phyloP scores from a whole-genome alignment of 2,113 vertebrate species.

The Paraplagusia blochii region DNA sequence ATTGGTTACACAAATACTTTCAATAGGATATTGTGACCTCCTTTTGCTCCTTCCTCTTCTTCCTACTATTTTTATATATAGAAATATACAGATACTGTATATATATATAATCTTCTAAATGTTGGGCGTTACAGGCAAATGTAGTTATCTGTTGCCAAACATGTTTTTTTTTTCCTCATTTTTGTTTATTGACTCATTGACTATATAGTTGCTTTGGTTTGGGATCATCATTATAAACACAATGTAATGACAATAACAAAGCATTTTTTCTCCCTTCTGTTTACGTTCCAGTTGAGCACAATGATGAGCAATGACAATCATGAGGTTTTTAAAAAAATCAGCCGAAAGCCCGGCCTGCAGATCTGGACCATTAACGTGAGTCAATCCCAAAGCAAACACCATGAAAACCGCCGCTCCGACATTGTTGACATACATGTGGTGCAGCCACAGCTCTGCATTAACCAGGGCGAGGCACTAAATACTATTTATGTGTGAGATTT shows the following conservation, averaged over 20 bases:
- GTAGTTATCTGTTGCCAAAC: no score
- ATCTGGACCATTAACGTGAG: slow-evolving; percentile 92
- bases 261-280: not conserved
- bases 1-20: no score
- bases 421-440: not conserved
- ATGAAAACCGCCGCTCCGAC: not conserved
- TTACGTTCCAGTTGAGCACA: slow-evolving; percentile 61
- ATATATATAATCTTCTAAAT: no score
- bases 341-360: slow-evolving; percentile 81
- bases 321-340: slow-evolving; percentile 64
- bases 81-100: no score
- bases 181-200: no score
- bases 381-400: slow-evolving; percentile 9
- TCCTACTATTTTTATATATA: no score
- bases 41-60: no score
- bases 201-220: no score
- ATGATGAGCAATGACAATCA: slow-evolving; percentile 75
- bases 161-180: no score
- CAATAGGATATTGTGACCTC: no score
- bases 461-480: not conserved
- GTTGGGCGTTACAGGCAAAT: no score
- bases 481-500: not conserved
- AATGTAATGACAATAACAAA: not conserved
- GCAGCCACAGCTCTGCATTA: not conserved
- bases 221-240: no score